These are phyloP conservation scores for Haliclona indistincta DNA, from an alignment of 37 sponge, comb jelly and placozoan species.

Conservation along the genomic window DNA sequence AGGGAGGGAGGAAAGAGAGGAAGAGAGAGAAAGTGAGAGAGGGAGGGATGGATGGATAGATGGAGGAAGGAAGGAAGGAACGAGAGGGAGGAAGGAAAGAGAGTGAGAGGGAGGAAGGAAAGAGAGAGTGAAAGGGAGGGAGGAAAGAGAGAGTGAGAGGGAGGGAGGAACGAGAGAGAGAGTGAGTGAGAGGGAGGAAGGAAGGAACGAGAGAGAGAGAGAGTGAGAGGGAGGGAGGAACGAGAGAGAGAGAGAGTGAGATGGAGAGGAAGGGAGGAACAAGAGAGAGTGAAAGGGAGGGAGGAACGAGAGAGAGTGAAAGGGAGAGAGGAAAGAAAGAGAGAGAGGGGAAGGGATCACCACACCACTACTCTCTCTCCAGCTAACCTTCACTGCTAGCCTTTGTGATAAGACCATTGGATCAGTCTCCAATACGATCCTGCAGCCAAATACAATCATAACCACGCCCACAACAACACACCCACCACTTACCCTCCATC, in stretches of 20 bases:
- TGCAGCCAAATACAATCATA: background rate
- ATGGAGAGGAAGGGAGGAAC: too few species aligned
- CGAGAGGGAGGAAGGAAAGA: background rate
- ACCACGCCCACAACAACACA: background rate
- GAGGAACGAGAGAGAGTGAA: too few species aligned
- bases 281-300: too few species aligned
- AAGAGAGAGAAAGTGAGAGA: too few species aligned
- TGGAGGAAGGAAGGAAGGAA: background rate
- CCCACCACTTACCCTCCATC: constrained; percentile 76
- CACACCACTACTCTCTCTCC: too few species aligned
- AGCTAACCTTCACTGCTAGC: constrained; percentile 74
- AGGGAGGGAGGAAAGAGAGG: background rate
- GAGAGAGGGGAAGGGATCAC: too few species aligned
- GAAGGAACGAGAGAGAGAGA: too few species aligned
- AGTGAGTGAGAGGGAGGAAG: too few species aligned
- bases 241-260: too few species aligned
- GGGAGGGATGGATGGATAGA: constrained; percentile 1
- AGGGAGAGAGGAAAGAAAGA: background rate
- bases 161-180: background rate
- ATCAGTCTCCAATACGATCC: constrained; percentile 83
- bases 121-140: too few species aligned
- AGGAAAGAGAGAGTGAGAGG: background rate
- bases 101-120: background rate
- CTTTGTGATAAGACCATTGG: constrained; percentile 61
- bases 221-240: too few species aligned